Evolutionary conservation across 2,797 vertebrate species (phyloP), one percentile per base, ranked within the genome.

Genomic region (Falco berigora): DNA sequence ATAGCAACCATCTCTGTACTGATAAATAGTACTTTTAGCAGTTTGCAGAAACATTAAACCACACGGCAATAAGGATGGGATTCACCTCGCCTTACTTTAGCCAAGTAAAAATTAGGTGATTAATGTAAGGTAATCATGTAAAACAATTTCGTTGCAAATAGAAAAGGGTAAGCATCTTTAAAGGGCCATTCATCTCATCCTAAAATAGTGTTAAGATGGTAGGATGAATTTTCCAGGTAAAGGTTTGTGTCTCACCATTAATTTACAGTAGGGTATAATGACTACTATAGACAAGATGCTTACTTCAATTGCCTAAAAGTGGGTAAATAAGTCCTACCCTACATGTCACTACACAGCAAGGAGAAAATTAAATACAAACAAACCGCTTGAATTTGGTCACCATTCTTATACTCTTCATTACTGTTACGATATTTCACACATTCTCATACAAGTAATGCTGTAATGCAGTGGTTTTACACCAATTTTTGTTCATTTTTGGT

Each of bases 11-110:
- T 79, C 72, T 80, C 79, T 77, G 22, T 71, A 61, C 49, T 68
- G 68, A 94, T 87, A 95, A 94, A 91, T 44, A 92, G 19, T 80
- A 71, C 40, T 74, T 94, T 84, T 86, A 93, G 32, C 56, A 80
- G n/a, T 77, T 91, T 72, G 90, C 44, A 75, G 68, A 87, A 90
- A 82, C 40, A 74, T 95, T 94, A 90, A 90, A 64, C 40, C 19
- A 42, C 28, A 74, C 52, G n/a, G 28, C 44, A 91, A 67, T 56
- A 94, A 61, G 10, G 38, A 88, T 49, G 40, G 9, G 47, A 90
- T 90, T 94, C 76, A 83, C 22, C 12, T 86, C 34, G 59, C 53
- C 62, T 90, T 75, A 81, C 13, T 81, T 74, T 24, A 75, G 21
- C 69, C 73, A 88, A 50, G n/a, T 78, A 47, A 88, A 90, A 72